phyloP scores from a whole-genome alignment of 2,888 invertebrate species.

The Trachelus stipa region DNA sequence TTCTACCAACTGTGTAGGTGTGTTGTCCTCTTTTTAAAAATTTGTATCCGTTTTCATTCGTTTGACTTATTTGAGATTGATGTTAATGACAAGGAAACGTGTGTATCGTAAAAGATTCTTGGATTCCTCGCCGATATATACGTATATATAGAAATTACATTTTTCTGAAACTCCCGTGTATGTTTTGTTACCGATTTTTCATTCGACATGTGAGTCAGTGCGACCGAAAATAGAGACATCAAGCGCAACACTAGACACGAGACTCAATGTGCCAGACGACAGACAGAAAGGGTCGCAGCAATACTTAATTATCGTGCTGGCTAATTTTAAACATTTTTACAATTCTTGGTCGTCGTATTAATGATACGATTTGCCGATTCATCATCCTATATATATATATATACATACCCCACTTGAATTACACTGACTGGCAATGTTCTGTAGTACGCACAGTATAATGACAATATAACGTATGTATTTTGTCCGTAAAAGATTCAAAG shows the following conservation, averaged over 20 bases:
- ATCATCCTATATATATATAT: conserved; percentile 11
- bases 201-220: conserved; percentile 31
- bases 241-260: conserved; percentile 59
- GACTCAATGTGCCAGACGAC: conserved; percentile 63
- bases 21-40: not conserved
- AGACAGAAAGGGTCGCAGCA: conserved; percentile 48
- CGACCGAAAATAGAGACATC: conserved; percentile 50
- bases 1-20: not conserved
- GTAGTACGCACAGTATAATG: not conserved
- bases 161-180: not conserved
- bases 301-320: conserved; percentile 15
- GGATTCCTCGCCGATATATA: not conserved
- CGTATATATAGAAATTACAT: not conserved
- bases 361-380: not conserved
- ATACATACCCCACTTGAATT: not conserved
- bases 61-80: not conserved
- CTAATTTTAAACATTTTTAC: not conserved
- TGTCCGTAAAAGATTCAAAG: not conserved
- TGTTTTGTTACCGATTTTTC: not conserved
- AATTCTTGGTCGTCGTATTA: not conserved
- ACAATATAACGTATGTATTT: not conserved
- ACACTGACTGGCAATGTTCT: not conserved
- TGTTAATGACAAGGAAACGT: not conserved
- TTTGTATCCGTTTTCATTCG: not conserved
- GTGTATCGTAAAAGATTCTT: not conserved